Percentiles rank a stretch among this genome's conserved stretches.
These are phyloP conservation scores for Leptoteleia sp. DNA, from an alignment of 1,140 invertebrate genomes.

Conservation along the genomic window DNA sequence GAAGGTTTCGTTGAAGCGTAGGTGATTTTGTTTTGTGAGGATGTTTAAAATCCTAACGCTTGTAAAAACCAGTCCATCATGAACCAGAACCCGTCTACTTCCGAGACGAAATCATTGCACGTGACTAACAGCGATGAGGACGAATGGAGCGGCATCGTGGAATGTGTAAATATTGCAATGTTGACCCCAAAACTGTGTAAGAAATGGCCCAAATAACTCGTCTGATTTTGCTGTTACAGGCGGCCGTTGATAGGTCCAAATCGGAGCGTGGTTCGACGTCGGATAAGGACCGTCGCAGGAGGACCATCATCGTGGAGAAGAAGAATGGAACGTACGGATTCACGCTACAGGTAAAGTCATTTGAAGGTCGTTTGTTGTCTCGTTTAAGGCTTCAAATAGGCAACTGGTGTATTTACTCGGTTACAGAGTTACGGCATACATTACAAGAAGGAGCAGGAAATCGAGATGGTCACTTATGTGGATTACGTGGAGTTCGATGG, in stretches of 20 bases:
- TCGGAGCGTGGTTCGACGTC: constrained; percentile 89
- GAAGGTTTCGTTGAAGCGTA: too few relatives aligned
- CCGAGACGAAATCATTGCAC: constrained; percentile 65
- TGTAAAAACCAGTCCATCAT: constrained; percentile 44
- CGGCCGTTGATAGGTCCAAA: constrained; percentile 90
- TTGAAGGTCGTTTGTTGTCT: neutral
- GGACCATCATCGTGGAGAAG: constrained; percentile 95
- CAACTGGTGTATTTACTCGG: neutral
- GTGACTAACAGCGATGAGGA: constrained; percentile 79
- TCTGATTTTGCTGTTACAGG: too few relatives aligned
- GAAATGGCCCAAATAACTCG: too few relatives aligned
- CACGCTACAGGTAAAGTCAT: constrained; percentile 86
- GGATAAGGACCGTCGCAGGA: constrained; percentile 90
- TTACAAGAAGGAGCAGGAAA: constrained; percentile 93
- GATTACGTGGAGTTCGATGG: constrained; percentile 96
- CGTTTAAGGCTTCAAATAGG: neutral
- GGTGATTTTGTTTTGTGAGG: too few relatives aligned
- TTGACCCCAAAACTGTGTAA: too few relatives aligned
- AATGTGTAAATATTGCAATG: constrained; percentile 76
- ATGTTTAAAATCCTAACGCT: neutral
- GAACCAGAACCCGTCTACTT: constrained; percentile 72
- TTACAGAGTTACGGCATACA: constrained; percentile 96
- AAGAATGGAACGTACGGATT: constrained; percentile 96
- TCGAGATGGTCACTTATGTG: constrained; percentile 97
- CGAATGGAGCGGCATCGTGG: constrained; percentile 79